phyloP scores from a whole-genome alignment of 2,797 vertebrate species.

The Pseudochromis fuscus region DNA sequence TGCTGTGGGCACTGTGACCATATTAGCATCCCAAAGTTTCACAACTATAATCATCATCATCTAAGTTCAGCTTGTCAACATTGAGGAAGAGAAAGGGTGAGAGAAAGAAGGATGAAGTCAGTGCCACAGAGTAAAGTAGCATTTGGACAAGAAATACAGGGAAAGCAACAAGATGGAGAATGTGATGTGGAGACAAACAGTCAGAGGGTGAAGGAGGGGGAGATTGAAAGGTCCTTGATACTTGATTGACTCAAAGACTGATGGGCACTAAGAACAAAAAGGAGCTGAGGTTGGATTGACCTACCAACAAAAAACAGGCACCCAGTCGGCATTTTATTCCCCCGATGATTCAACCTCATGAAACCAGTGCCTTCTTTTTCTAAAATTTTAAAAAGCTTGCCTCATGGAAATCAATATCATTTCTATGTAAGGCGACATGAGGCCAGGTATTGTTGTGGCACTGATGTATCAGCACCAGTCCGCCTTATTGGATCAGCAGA shows the following conservation, averaged over 20 bases:
- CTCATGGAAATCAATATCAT: neutral
- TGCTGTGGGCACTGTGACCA: neutral
- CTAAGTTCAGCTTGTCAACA: neutral
- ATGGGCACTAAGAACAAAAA: neutral
- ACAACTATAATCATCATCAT: neutral
- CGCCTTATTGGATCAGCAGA: neutral
- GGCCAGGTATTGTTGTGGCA: neutral
- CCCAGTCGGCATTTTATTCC: neutral
- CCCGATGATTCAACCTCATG: neutral
- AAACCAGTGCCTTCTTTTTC: neutral
- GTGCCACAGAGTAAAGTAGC: too few species aligned
- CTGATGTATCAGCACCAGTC: neutral
- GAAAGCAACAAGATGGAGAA: too few species aligned
- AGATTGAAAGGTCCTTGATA: too few species aligned
- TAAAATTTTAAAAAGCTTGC: neutral
- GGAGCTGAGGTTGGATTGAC: neutral
- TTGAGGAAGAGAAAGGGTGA: too few species aligned
- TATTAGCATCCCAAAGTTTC: neutral
- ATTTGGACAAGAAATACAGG: too few species aligned
- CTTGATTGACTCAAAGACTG: too few species aligned
- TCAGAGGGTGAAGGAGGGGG: too few species aligned
- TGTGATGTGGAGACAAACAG: too few species aligned
- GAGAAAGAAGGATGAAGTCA: too few species aligned
- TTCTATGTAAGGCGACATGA: neutral
- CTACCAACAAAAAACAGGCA: neutral